A percentile compares a stretch with the other conserved stretches of the same genome.
phyloP scores from a whole-genome alignment of 2,797 vertebrate genomes.

The Thalassophryne amazonica region DNA sequence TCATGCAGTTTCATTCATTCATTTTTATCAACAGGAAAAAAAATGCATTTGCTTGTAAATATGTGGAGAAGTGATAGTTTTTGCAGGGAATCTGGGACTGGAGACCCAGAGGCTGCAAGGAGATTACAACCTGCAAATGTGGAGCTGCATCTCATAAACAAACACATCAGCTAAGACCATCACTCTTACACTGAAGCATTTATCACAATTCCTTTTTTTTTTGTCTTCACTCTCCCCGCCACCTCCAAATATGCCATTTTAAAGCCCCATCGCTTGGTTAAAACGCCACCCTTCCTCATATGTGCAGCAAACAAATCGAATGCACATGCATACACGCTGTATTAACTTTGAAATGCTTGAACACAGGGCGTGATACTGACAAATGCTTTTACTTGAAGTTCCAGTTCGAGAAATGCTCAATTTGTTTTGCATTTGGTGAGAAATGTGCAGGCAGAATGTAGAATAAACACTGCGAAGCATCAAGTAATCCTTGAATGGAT shows the following conservation, averaged over 20 bases:
- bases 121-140: constrained; percentile 49
- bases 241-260: neutral
- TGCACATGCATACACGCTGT: constrained; percentile 20
- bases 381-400: constrained; percentile 61
- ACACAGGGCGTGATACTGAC: constrained; percentile 46
- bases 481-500: constrained; percentile 76
- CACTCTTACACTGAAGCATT: constrained; percentile 14
- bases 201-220: constrained; percentile 31
- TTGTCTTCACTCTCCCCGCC: constrained; percentile 10
- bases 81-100: too few species aligned
- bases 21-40: neutral
- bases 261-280: constrained; percentile 20
- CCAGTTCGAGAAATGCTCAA: constrained; percentile 62
- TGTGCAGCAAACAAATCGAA: constrained; percentile 37
- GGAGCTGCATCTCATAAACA: constrained; percentile 40
- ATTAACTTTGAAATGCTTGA: constrained; percentile 48
- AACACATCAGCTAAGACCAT: constrained; percentile 32
- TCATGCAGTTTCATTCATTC: constrained; percentile 16
- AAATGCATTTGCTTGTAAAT: neutral
- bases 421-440: constrained; percentile 68
- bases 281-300: constrained; percentile 23
- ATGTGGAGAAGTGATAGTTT: constrained; percentile 1
- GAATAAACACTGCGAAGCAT: constrained; percentile 69
- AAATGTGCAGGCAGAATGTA: constrained; percentile 56
- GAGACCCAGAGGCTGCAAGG: constrained; percentile 48